Base-by-base conservation (phyloP, 2,113 vertebrate genomes). In the Thomomys bottae region DNA sequence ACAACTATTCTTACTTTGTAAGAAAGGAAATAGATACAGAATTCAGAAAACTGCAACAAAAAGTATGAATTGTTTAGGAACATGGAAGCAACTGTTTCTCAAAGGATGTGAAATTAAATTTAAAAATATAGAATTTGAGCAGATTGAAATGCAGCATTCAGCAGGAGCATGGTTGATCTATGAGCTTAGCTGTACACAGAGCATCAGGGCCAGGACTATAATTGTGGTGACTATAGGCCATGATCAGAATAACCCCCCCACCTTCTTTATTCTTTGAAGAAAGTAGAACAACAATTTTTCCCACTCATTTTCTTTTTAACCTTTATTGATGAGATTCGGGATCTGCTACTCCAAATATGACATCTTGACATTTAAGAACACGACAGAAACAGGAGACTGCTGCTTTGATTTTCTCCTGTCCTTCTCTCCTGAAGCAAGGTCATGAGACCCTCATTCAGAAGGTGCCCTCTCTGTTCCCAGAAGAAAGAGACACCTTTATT, bases 21-120 rank as follows among this genome's bases (percentile, higher is more conserved):
- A 71, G 81, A 87, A 88, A 77, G 75, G 40, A 72, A 28, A 81
- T 40, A 72, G 64, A 80, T 5, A 76, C 38, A 75, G 23, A 90
- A 92, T 82, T 94, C 32, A 83, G 21, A 28, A 9, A 85, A 82
- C 18, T 76, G 36, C n/a, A n/a, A 78, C 54, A 30, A 26, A 24
- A 78, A 78, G 77, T 77, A 63, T 87, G 57, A 88, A 87, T 72
- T n/a, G 2, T 78, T 34, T 38, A 82, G 20, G n/a, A 85, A 80
- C 38, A 67, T 30, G 11, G 21, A 93, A 83, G 26, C 14, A 88
- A 63, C 4, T 72, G 26, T 73, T 68, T 87, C 38, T 40, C 21
- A 81, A 20, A 87, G 26, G 57, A 76, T 57, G 20, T 77, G 17
- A 72, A 82, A 83, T 6, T 40, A 28, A 93, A 67, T 76, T 71